A percentile compares a stretch with the other conserved stretches of the same genome.
Conservation (phyloP, 64 coral and sea anemone genomes). For the Hydrozoanthus tunicans region DNA sequence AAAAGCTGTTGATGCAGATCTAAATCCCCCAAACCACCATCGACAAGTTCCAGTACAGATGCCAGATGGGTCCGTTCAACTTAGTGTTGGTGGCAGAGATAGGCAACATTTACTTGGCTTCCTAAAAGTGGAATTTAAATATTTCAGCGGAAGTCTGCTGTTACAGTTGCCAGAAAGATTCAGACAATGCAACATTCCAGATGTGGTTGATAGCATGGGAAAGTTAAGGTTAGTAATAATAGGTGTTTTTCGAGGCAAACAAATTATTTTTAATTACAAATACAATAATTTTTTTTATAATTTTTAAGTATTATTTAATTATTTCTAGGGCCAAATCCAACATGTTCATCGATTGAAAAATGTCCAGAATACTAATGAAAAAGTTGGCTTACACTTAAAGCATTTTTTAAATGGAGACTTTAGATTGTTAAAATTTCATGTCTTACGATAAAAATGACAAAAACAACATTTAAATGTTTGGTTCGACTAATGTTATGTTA, state of each 20-base stretch:
- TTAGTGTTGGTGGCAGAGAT: not conserved
- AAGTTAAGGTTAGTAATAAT: constrained; percentile 19
- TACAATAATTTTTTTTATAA: too few relatives aligned
- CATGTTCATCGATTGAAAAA: too few relatives aligned
- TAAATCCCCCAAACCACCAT: not conserved
- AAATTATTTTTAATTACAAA: not conserved
- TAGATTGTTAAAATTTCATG: too few relatives aligned
- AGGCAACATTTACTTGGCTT: not conserved
- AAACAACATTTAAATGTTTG: not conserved
- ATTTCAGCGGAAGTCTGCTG: constrained; percentile 19
- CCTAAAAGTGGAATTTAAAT: constrained; percentile 16
- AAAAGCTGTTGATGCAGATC: not conserved
- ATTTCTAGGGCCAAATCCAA: not conserved
- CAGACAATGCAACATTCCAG: constrained; percentile 28
- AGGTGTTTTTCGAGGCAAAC: not conserved
- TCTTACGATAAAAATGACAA: not conserved
- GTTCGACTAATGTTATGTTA: too few relatives aligned
- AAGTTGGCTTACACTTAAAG: too few relatives aligned
- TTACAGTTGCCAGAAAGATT: constrained; percentile 28
- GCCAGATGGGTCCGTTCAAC: not conserved
- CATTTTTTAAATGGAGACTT: too few relatives aligned
- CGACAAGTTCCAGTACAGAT: constrained; percentile 13
- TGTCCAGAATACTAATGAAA: too few relatives aligned
- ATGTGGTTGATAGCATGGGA: constrained; percentile 24
- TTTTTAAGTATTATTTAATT: not conserved